These are phyloP conservation scores for Leptopilina syphax DNA, from an alignment of 2,888 invertebrate species.

Conservation along the genomic window DNA sequence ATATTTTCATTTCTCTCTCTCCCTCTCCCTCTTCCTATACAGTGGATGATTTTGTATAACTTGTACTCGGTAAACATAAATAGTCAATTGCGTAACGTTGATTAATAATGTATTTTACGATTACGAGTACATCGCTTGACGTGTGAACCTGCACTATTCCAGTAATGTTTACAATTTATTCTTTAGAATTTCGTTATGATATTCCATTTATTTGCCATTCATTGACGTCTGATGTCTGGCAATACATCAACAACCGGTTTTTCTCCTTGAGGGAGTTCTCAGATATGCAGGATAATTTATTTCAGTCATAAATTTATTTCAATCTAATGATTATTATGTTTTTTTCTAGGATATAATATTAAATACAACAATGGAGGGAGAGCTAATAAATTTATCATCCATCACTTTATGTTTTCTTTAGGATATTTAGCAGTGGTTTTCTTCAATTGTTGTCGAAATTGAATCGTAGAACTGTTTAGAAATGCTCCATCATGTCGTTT, in stretches of 20 bases:
- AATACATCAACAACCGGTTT: constrained; percentile 21
- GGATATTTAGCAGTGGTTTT: no score
- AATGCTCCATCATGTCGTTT: no score
- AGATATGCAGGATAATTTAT: constrained; percentile 10
- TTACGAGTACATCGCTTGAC: constrained; percentile 23
- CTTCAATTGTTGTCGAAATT: no score
- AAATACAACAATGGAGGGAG: background rate
- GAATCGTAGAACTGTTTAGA: no score
- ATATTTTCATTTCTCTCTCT: constrained; percentile 2
- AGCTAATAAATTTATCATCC: background rate
- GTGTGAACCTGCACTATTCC: constrained; percentile 30
- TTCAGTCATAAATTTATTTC: background rate
- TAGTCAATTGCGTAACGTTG: background rate
- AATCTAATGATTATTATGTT: background rate
- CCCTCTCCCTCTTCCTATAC: no score
- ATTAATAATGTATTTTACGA: constrained; percentile 37
- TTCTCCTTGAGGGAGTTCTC: constrained; percentile 17
- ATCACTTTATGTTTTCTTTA: background rate
- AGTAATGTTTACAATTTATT: constrained; percentile 34
- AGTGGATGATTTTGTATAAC: background rate
- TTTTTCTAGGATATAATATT: background rate
- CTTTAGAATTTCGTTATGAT: background rate
- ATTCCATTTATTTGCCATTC: constrained; percentile 21
- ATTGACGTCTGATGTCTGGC: background rate
- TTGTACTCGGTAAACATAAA: background rate